A percentile compares a stretch with the other conserved stretches of the same genome.
These are phyloP conservation scores for Pseudorectes ferrugineus DNA, from an alignment of 2,113 vertebrate species.

Conservation along the genomic window DNA sequence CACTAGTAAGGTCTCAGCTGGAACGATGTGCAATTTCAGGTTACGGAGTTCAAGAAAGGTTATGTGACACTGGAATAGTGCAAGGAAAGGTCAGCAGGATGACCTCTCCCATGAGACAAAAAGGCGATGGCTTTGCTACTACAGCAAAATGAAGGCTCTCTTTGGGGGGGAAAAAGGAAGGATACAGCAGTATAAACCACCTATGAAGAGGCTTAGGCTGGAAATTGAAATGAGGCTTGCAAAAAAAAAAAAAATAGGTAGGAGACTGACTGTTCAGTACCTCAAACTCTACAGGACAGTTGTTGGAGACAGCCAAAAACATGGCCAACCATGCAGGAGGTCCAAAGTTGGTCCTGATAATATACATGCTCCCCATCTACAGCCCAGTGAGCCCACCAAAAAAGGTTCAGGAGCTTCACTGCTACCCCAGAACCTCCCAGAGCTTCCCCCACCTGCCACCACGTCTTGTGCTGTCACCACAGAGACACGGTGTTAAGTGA, in stretches of 20 bases:
- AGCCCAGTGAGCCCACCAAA: background rate
- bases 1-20: background rate
- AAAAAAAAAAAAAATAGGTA: background rate
- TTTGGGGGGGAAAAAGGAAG: background rate
- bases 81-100: background rate
- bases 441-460: background rate
- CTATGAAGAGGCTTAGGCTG: background rate
- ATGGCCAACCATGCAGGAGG: background rate
- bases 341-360: background rate
- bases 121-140: background rate
- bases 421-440: background rate
- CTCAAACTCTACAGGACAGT: background rate
- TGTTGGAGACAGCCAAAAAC: background rate
- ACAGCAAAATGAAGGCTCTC: background rate
- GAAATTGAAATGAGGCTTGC: background rate
- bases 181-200: background rate
- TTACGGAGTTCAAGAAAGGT: background rate
- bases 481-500: rapidly evolving
- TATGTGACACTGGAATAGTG: background rate
- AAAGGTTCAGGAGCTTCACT: background rate
- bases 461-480: background rate
- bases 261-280: background rate
- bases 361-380: background rate
- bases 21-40: background rate
- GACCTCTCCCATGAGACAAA: background rate